Evolutionary conservation across 2,113 vertebrate species (phyloP), one percentile per base, ranked within the genome.

Genomic region (Tychaedon coryphoeus): DNA sequence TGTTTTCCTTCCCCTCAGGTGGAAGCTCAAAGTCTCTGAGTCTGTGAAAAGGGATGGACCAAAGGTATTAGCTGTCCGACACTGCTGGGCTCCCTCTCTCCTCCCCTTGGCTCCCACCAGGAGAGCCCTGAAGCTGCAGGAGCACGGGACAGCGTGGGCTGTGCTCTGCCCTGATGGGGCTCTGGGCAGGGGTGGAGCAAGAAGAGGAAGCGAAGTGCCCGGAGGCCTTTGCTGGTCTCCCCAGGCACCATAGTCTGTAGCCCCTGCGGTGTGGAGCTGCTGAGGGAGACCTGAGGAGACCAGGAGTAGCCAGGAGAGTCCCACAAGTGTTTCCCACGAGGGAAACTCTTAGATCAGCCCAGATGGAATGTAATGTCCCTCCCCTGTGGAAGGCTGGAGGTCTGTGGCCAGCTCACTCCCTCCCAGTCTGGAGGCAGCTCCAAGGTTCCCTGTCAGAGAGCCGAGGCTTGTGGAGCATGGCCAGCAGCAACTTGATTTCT

Each of bases 41-140:
- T 98, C 98, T 2, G 92, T 99, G 95, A 99, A 98, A 96, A 98
- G 98, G 92, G 99, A 99, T 88, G 99, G 99, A 66, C 99, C 99
- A 31, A 99, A 99, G 99, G 99, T 99, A 98, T 33, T 88, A 90
- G 85, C 85, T 91, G 82, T n/a, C 56, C 40, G 0, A 82, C 7
- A 0, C 90, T 31, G 67, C 66, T 74, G 85, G 92, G 61, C 72
- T 91, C 85, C 58, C 78, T 83, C 92, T 95, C 96, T 94, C 95
- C 93, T 93, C 93, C 96, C 92, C 92, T 89, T 65, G 48, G 77
- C 66, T 81, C 69, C 74, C 4, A 2, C 29, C 11, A 20, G 78
- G 92, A 90, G 85, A 81, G 70, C 83, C 93, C 86, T 81, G 38
- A 43, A 31, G 83, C 89, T 69, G 64, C 6, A 2, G 91, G 79